These are phyloP conservation scores for Buathra laborator DNA, from an alignment of 2,888 invertebrate genomes.

Conservation along the genomic window DNA sequence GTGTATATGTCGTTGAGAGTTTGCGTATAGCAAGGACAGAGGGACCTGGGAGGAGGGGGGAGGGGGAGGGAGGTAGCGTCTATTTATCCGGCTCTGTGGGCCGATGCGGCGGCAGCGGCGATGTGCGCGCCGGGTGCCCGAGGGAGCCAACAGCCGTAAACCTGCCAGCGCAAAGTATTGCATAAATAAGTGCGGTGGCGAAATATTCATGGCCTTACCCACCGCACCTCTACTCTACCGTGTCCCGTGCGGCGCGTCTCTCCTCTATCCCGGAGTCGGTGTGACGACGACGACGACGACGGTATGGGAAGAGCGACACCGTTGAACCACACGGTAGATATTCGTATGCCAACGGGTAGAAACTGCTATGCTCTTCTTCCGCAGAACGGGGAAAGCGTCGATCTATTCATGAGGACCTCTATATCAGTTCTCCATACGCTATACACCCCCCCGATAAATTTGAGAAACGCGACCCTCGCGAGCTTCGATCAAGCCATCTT, in stretches of 20 bases:
- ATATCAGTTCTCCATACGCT: constrained; percentile 74
- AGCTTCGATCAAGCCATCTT: constrained; percentile 14
- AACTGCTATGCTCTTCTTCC: constrained; percentile 39
- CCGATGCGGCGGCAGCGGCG: constrained; percentile 44
- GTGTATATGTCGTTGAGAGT: constrained; percentile 23
- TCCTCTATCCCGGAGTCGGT: constrained; percentile 3
- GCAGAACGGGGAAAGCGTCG: constrained; percentile 77
- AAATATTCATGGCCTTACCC: constrained; percentile 84
- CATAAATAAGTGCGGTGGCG: constrained; percentile 85
- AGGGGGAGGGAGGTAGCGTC: constrained; percentile 40
- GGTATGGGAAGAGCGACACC: constrained; percentile 52
- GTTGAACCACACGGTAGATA: constrained; percentile 53
- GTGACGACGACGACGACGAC: constrained; percentile 47
- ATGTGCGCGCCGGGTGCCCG: constrained; percentile 62
- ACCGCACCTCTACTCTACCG: constrained; percentile 59
- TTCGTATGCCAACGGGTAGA: constrained; percentile 42
- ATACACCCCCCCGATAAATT: constrained; percentile 64
- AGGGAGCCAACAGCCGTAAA: constrained; percentile 82
- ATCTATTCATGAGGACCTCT: constrained; percentile 84
- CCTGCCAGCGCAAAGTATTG: constrained; percentile 85
- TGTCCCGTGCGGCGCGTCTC: constrained; percentile 60
- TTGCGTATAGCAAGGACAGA: constrained; percentile 55
- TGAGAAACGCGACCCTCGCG: constrained; percentile 40
- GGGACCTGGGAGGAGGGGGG: too few species aligned
- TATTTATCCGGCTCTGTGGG: constrained; percentile 70